Conservation (phyloP, 2,888 invertebrate genomes). For the Trichopria drosophilae region DNA sequence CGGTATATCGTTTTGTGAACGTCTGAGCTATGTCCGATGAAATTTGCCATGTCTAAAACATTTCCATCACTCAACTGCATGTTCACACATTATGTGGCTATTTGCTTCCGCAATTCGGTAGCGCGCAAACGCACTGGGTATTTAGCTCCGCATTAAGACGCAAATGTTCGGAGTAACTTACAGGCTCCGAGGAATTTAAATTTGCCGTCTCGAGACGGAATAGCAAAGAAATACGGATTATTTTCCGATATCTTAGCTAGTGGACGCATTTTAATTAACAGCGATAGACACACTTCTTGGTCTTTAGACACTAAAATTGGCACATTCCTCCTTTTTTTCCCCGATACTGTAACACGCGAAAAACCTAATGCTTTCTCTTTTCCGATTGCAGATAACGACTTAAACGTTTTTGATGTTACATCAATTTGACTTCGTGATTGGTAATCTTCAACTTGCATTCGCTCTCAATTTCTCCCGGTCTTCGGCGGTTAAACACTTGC, state of each 20-base stretch:
- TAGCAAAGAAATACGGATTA: neutral
- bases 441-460: neutral
- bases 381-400: neutral
- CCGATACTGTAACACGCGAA: neutral
- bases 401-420: too few species aligned
- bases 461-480: neutral
- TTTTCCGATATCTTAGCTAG: neutral
- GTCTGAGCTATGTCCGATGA: neutral
- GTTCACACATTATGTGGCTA: slow-evolving; percentile 1
- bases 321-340: too few species aligned
- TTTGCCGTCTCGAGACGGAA: neutral
- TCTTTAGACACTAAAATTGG: neutral
- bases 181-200: slow-evolving; percentile 3
- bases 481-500: neutral
- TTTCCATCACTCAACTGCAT: neutral
- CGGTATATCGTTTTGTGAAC: neutral
- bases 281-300: neutral
- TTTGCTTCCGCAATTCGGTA: slow-evolving; percentile 2
- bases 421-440: neutral
- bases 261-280: neutral
- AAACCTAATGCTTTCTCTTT: neutral
- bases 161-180: neutral
- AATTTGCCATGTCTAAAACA: slow-evolving; percentile 1
- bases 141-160: slow-evolving; percentile 1
- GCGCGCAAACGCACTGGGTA: neutral